Evolutionary conservation across 2,888 invertebrate genomes (phyloP), one percentile per base, ranked within the genome.

Genomic region (Myopa tessellatipennis): DNA sequence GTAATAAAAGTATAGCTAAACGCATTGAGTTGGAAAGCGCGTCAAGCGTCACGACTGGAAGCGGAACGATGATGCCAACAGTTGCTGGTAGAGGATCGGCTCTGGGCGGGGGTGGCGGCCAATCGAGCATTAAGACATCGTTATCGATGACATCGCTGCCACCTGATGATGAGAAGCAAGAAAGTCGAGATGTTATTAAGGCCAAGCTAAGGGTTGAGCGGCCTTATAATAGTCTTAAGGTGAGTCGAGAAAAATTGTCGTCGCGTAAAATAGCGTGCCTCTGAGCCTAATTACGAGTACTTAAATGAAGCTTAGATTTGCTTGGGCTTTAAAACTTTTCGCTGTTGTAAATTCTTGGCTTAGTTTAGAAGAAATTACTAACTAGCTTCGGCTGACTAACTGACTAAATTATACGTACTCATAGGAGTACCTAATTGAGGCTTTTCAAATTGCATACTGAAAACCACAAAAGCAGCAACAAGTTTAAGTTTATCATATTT

Each of bases 201-300:
- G 91, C 87, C 87, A 90, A 89, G 85, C 90, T 90, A 87, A 90
- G 86, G 82, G 82, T 91, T 84, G 94, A 95, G 89, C 92, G 95
- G 87, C 94, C 94, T 72, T 96, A 95, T 89, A 95, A 95, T 90
- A 95, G 95, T 90, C 93, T 96, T 84, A 95, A 90, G 88, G 90
- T 90, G 82, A 88, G 86, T 83, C 26, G 12, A 34, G 16, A 38
- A 10, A 1, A 26, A 6, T 2, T 5, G 10, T 5, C 5, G 16
- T n/a, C 0, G 10, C 14, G 55, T 12, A n/a, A 55, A 55, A 55
- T 50, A 10, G 50, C 26, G 26, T 1, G 26, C 26, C 26, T 26
- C 26, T 26, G 26, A 26, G 26, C 26, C 26, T 26, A 26, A 26
- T 26, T 26, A 26, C 1, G 26, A 26, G 26, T 26, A 26, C 26